These are phyloP conservation scores for Rhincodon typus DNA, from an alignment of 2,797 vertebrate genomes.

Conservation along the genomic window DNA sequence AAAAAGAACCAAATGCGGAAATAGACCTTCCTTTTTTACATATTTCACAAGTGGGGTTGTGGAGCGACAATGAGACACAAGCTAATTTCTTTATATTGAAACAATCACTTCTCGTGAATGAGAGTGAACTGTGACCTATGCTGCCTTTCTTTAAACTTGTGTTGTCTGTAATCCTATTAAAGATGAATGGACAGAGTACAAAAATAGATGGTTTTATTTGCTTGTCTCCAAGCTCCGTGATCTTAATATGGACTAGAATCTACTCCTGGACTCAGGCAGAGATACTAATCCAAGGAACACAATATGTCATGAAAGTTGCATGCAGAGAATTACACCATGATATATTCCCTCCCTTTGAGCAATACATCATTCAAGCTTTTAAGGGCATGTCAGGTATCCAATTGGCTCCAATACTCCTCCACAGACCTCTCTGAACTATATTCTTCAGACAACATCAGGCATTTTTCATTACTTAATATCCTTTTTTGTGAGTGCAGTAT, in stretches of 20 bases:
- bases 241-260: constrained; percentile 55
- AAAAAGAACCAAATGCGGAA: constrained; percentile 73
- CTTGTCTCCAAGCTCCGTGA: constrained; percentile 36
- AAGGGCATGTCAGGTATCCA: constrained; percentile 43
- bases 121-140: constrained; percentile 28
- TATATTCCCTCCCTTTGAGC: constrained; percentile 42
- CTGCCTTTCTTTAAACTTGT: constrained; percentile 43
- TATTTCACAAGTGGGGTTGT: background rate
- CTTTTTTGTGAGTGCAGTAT: background rate
- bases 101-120: constrained; percentile 24
- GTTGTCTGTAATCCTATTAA: constrained; percentile 46
- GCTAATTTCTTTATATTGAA: constrained; percentile 35
- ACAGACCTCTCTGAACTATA: constrained; percentile 4
- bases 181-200: constrained; percentile 49
- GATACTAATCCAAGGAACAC: constrained; percentile 58
- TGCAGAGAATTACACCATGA: constrained; percentile 45
- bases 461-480: background rate
- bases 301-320: constrained; percentile 54
- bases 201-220: constrained; percentile 45
- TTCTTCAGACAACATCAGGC: background rate
- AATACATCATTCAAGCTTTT: constrained; percentile 45
- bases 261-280: constrained; percentile 54
- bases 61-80: constrained; percentile 14
- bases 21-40: constrained; percentile 37
- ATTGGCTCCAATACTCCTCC: background rate